These are phyloP conservation scores for Cyclophora albipunctata DNA, from an alignment of 2,888 invertebrate genomes.

Conservation along the genomic window DNA sequence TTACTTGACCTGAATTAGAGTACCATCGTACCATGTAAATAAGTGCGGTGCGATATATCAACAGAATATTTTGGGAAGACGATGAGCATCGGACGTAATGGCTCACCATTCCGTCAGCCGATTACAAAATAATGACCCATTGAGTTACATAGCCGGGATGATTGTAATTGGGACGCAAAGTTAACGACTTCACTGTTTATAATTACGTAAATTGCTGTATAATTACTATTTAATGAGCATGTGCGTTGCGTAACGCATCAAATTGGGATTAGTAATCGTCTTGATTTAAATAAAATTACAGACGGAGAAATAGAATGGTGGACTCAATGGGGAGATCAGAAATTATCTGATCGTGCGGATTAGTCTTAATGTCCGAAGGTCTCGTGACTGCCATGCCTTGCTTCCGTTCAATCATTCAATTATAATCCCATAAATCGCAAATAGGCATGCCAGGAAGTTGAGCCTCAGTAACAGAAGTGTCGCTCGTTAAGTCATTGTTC, in stretches of 20 bases:
- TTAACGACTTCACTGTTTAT: constrained; percentile 25
- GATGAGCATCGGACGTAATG: neutral
- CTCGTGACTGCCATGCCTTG: too few species aligned
- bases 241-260: constrained; percentile 11
- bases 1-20: constrained; percentile 6
- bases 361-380: too few species aligned
- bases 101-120: neutral
- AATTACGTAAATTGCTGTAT: constrained; percentile 23
- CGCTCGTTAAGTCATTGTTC: constrained; percentile 30
- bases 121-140: constrained; percentile 30
- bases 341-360: too few species aligned
- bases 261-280: constrained; percentile 5
- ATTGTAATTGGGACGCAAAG: constrained; percentile 24
- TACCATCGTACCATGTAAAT: neutral
- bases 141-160: constrained; percentile 15
- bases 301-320: constrained; percentile 1
- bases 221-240: constrained; percentile 17
- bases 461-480: constrained; percentile 14
- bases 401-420: neutral
- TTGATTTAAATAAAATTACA: constrained; percentile 9
- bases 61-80: constrained; percentile 5
- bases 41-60: neutral
- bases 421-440: neutral
- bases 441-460: constrained; percentile 7
- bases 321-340: neutral